phyloP scores from a whole-genome alignment of 2,888 invertebrate species.

The Poecilobothrus nobilitatus region DNA sequence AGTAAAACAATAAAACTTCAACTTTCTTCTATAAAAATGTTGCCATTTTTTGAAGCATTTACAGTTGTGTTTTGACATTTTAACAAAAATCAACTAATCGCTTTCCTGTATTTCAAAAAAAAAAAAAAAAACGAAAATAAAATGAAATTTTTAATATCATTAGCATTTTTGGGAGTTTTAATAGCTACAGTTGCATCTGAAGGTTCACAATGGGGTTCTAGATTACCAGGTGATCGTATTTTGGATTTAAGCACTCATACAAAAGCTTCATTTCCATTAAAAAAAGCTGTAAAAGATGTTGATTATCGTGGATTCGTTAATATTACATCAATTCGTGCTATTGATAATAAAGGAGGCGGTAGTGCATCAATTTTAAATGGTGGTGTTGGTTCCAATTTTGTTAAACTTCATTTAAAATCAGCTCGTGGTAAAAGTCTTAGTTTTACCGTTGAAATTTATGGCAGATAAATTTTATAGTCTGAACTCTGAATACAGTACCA shows the following conservation, averaged over 20 bases:
- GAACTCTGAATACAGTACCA: too few species aligned
- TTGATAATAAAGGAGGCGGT: conserved; percentile 35
- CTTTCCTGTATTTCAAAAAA: too few species aligned
- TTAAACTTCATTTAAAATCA: conserved; percentile 38
- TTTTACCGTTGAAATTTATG: conserved; percentile 39
- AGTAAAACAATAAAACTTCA: too few species aligned
- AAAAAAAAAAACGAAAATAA: background rate
- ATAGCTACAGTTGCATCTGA: background rate
- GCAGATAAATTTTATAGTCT: conserved; percentile 18
- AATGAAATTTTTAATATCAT: background rate
- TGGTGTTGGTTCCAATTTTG: conserved; percentile 34
- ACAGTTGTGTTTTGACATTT: background rate
- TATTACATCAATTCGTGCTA: conserved; percentile 15
- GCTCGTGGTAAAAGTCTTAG: conserved; percentile 36
- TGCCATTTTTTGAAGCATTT: background rate
- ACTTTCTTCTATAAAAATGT: background rate
- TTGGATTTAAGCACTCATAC: background rate
- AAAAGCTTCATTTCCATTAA: background rate
- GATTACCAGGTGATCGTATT: background rate
- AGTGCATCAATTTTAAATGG: conserved; percentile 32
- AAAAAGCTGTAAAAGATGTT: background rate
- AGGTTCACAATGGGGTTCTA: background rate
- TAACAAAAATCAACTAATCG: background rate
- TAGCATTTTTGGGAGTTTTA: background rate
- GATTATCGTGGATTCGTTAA: background rate